Evolutionary conservation across 2,113 vertebrate genomes (phyloP), one percentile per base, ranked within the genome.

Genomic region (Lepus americanus): DNA sequence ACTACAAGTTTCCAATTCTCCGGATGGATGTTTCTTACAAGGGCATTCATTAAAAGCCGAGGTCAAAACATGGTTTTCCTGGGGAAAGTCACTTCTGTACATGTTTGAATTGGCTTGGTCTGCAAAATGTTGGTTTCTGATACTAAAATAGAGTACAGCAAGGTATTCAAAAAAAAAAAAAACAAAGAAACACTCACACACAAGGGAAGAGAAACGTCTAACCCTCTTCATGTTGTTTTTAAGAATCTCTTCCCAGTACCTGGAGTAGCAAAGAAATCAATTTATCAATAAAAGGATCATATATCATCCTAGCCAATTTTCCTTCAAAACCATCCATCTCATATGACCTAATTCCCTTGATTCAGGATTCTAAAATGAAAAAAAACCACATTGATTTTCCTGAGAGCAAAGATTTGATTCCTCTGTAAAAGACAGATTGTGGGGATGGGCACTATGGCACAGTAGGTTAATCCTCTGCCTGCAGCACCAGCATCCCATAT

Each of bases 311-410:
- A 74, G 19, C 20, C 44, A 64, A 31, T 76, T 49, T 78, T 80
- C 31, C 51, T 64, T 69, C 73, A 74, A 79, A 90, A 17, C 9
- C 2, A 16, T 87, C 51, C 3, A 83, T 86, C 51, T 72, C 31
- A 25, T 51, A 59, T 83, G 17, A 1, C 13, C 27, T 72, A 29
- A 51, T 81, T 59, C 67, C 72, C 89, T 67, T 1, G 77, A 53
- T 82, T 53, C 20, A 87, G 49, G 17, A n/a, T 87, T 74, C 55
- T 78, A 85, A 89, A 63, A 78, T 39, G 82, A 74, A 91, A 92
- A 92, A 39, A 5, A 81, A 14, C 53, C 13, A 17, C 49, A 67
- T 14, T 31, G 13, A 70, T 73, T 5, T 88, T 25, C 33, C 59
- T 67, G 31, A 74, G 51, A 79, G 29, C 0, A 27, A 79, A 17